Evolutionary conservation across 2,888 invertebrate genomes (phyloP), one percentile per base, ranked within the genome.

Genomic region (Drosophila birchii): DNA sequence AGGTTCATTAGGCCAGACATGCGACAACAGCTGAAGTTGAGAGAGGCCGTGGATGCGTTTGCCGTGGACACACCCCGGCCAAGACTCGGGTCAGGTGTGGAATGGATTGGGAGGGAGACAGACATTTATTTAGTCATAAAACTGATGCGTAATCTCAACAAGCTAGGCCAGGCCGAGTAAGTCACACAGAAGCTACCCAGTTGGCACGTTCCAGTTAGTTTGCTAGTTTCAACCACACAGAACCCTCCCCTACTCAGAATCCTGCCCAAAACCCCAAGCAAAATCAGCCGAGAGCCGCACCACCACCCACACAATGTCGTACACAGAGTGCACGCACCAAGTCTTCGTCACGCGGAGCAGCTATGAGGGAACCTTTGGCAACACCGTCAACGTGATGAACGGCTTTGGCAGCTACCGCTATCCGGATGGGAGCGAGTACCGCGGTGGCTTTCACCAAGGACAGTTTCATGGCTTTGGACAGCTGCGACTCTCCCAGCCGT

Each of bases 361-460:
- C 23, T 95, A 95, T 79, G 91, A 92, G 44, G 95, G 95, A 51
- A 92, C 93, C 11, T 95, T 94, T 94, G 93, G 95, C 82, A 89
- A 94, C 1, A 14, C 57, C 0, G 44, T 86, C 16, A 80, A 85
- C 7, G 94, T 94, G 41, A 95, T 95, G 94, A 93, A 94, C 34
- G 95, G 95, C 29, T 90, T 90, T 55, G 95, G 95, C 38, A 91
- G 90, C 45, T 96, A 94, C 89, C 92, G 91, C 0, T 94, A 94
- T 88, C 94, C 94, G 4, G 94, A 95, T 86, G 94, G 95, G 93
- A 94, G 93, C 93, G 75, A 95, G 95, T 86, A 91, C 96, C 55
- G 93, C 88, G 75, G 96, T 94, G 88, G 94, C 94, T 1, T 94
- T 93, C 76, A 95, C 94, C 0, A 67, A 0, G 91, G 91, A 0